Evolutionary conservation across 2,113 vertebrate genomes (phyloP).

Genomic region (Xiphophorus hellerii): DNA sequence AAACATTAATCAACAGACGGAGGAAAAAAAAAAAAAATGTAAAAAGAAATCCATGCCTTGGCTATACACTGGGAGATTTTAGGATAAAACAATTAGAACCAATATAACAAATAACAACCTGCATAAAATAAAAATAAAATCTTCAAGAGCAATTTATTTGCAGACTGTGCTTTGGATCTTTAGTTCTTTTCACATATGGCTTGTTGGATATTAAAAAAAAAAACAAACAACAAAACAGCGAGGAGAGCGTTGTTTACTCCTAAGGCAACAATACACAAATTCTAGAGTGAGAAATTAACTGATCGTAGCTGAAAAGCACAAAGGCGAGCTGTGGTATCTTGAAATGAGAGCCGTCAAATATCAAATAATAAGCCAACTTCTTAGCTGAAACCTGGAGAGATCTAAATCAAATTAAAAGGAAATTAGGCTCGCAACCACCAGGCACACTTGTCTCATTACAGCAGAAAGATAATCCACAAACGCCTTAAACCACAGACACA

Average conservation of each 20-base stretch:
- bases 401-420: constrained; percentile 78
- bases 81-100: constrained; percentile 33
- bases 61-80: constrained; percentile 26
- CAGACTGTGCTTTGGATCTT: constrained; percentile 68
- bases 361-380: constrained; percentile 75
- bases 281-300: constrained; percentile 58
- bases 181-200: constrained; percentile 73
- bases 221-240: constrained; percentile 56
- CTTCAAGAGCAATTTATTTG: constrained; percentile 63
- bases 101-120: constrained; percentile 54
- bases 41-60: constrained; percentile 27
- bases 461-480: constrained; percentile 75
- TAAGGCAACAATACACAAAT: constrained; percentile 79
- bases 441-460: constrained; percentile 76
- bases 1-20: constrained; percentile 14
- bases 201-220: constrained; percentile 62
- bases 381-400: constrained; percentile 73
- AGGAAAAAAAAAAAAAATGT: constrained; percentile 9
- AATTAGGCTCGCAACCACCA: constrained; percentile 76
- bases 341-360: constrained; percentile 72
- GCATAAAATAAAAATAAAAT: constrained; percentile 56
- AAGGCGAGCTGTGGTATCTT: constrained; percentile 67
- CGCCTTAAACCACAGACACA: constrained; percentile 66
- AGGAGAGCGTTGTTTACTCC: constrained; percentile 75
- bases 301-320: constrained; percentile 67